Percentiles rank a stretch among this genome's conserved stretches.
These are phyloP conservation scores for Oceanodroma tethys DNA, from an alignment of 2,113 vertebrate genomes.

Conservation along the genomic window DNA sequence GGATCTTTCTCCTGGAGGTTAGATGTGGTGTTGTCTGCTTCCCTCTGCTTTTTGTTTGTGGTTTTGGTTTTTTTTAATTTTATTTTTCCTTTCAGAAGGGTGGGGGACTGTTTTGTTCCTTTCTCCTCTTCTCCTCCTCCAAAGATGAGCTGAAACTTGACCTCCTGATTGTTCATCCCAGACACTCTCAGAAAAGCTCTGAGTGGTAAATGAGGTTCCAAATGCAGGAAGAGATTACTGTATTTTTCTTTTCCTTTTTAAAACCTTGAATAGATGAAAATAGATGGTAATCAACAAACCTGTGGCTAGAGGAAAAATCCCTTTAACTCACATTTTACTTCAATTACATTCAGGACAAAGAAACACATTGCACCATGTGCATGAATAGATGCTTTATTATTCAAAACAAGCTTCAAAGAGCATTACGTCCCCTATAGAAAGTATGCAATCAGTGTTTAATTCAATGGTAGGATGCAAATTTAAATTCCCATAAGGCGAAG, in stretches of 20 bases:
- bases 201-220: conserved; percentile 71
- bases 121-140: conserved; percentile 8
- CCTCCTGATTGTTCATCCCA: conserved; percentile 61
- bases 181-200: conserved; percentile 27
- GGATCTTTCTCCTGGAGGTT: conserved; percentile 20
- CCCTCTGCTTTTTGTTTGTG: conserved; percentile 1
- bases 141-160: conserved; percentile 70
- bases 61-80: neutral
- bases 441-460: conserved; percentile 81
- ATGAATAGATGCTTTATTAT: conserved; percentile 79
- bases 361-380: conserved; percentile 70
- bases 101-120: neutral
- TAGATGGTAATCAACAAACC: conserved; percentile 75
- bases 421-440: conserved; percentile 78
- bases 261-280: conserved; percentile 73
- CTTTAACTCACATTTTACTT: conserved; percentile 78
- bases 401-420: conserved; percentile 79
- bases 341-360: conserved; percentile 73
- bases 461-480: conserved; percentile 82
- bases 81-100: neutral
- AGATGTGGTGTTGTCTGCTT: conserved; percentile 21
- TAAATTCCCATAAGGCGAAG: conserved; percentile 81
- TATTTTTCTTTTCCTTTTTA: conserved; percentile 67
- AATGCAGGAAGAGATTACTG: conserved; percentile 68
- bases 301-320: conserved; percentile 70